phyloP scores from a whole-genome alignment of 2,888 invertebrate genomes.

The Agrochola lota region DNA sequence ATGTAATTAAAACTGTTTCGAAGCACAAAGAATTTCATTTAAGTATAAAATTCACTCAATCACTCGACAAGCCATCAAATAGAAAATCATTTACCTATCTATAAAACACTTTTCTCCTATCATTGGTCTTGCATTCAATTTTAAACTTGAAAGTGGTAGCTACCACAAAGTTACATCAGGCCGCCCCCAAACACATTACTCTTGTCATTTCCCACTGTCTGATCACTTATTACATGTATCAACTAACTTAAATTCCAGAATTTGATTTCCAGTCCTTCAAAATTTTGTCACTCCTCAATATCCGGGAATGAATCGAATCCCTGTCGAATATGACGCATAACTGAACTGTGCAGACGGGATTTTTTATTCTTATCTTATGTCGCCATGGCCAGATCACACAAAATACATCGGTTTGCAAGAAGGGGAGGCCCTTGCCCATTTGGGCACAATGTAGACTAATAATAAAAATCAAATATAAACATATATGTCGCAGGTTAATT shows the following conservation, averaged over 20 bases:
- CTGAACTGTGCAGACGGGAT: slow-evolving; percentile 50
- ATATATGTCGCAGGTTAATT: too few relatives aligned
- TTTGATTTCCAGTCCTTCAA: slow-evolving; percentile 78
- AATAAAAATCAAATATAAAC: too few relatives aligned
- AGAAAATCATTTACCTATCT: neutral
- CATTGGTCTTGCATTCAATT: slow-evolving; percentile 6
- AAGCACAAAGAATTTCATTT: neutral
- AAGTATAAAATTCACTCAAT: too few relatives aligned
- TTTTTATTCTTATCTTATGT: neutral
- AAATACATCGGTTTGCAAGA: neutral
- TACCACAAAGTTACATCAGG: slow-evolving; percentile 3
- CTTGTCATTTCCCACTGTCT: slow-evolving; percentile 72
- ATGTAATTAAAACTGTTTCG: neutral
- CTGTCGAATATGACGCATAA: slow-evolving; percentile 58
- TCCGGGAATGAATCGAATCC: slow-evolving; percentile 82
- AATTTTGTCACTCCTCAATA: slow-evolving; percentile 82
- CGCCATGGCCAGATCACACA: neutral
- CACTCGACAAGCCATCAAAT: neutral
- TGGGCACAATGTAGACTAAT: neutral
- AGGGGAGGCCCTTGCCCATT: neutral
- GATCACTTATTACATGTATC: slow-evolving; percentile 78
- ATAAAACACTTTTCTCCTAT: neutral
- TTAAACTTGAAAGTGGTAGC: neutral
- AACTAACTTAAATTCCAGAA: slow-evolving; percentile 70
- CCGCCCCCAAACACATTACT: slow-evolving; percentile 66